Evolutionary conservation across 1,140 invertebrate genomes (phyloP).

Genomic region (Tetragnatha versicolor): DNA sequence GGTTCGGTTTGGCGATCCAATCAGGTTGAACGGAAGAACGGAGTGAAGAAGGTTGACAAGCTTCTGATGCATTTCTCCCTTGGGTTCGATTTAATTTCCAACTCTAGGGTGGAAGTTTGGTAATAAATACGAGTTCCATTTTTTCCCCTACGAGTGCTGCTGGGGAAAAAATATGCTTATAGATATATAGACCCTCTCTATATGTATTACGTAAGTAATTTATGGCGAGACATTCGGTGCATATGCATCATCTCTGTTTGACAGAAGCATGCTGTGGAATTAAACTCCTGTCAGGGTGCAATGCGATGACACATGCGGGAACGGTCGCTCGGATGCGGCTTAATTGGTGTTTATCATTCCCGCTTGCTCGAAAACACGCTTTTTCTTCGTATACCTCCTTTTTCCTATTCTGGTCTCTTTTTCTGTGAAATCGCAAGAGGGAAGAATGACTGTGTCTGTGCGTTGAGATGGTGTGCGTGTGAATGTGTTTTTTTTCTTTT

Average conservation of each 20-base stretch:
- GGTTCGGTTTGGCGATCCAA: conserved; percentile 50
- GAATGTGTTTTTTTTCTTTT: too few relatives aligned
- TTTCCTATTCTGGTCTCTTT: too few relatives aligned
- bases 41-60: conserved; percentile 36
- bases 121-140: conserved; percentile 55
- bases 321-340: neutral
- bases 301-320: neutral
- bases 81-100: conserved; percentile 53
- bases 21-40: conserved; percentile 47
- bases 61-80: conserved; percentile 48
- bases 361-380: too few relatives aligned
- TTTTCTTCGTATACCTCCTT: too few relatives aligned
- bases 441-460: too few relatives aligned
- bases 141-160: conserved; percentile 50
- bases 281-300: conserved; percentile 13
- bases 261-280: conserved; percentile 46
- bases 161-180: conserved; percentile 26
- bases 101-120: conserved; percentile 35
- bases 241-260: conserved; percentile 49
- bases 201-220: conserved; percentile 50
- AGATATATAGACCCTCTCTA: conserved; percentile 38
- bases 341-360: too few relatives aligned
- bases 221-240: conserved; percentile 41
- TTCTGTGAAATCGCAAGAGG: too few relatives aligned
- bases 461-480: too few relatives aligned